Base-by-base conservation (phyloP, 2,113 vertebrate genomes). In the Catharus minimus region DNA sequence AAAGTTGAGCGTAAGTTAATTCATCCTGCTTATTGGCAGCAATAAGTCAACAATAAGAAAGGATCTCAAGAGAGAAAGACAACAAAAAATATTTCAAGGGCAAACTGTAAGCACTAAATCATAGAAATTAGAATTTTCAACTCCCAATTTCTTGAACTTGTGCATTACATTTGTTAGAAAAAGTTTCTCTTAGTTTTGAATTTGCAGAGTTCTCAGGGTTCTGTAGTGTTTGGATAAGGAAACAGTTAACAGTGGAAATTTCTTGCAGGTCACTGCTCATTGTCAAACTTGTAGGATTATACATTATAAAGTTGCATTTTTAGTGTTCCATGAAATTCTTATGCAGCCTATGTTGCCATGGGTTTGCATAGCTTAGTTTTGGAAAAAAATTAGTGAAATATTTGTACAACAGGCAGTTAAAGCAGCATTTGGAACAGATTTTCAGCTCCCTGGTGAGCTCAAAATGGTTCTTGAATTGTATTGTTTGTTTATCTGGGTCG, bases 391-490 rank as follows among this genome's bases (percentile, higher is more conserved):
- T 53, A 26, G 32, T 58, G 3, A 32, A 53, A 49, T 87, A 60
- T 94, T 94, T 87, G 23, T 72, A 46, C 33, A 49, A 75, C 9
- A 33, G 0, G 4, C 58, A 75, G 23, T 68, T 90, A 67, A 80
- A 79, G 44, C 49, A 86, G 57, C 69, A 84, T 89, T 94, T 94
- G 84, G 66, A 94, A 89, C n/a, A 69, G 53, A 65, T 87, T 86
- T 93, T 79, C 67, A 82, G 46, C 57, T 94, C 61, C 87, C 74
- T 76, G 43, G 33, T 82, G 81, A 94, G 66, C 36, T 82, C 62
- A 55, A 55, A 87, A 82, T 76, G 73, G 46, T 61, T 95, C 66
- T 68, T 65, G 62, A 79, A 50, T 86, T 87, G 55, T 57, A 62
- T 71, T 85, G 46, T 71, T 88, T 90, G 30, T 84, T 96, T 92